A percentile compares a stretch with the other conserved stretches of the same genome.
Evolutionary conservation across 1,140 invertebrate genomes (phyloP).

Genomic region (Myzus persicae): DNA sequence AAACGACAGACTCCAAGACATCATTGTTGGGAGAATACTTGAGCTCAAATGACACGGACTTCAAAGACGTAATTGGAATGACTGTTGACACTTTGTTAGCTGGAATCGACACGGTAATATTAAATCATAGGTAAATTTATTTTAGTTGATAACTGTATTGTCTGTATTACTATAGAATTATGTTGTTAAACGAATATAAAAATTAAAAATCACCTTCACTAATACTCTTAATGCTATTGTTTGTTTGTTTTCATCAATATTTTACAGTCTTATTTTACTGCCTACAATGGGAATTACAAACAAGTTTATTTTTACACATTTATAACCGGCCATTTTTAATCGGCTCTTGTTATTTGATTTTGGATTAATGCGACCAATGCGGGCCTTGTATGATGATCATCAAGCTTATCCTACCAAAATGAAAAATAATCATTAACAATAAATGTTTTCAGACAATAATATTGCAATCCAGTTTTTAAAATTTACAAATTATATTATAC

Average conservation of each 20-base stretch:
- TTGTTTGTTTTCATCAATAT: not conserved
- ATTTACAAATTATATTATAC: not conserved
- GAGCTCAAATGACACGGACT: constrained; percentile 72
- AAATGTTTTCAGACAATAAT: not conserved
- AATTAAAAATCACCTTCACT: not conserved
- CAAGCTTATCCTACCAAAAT: not conserved
- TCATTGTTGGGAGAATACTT: constrained; percentile 76
- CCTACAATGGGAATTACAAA: not conserved
- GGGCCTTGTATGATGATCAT: not conserved
- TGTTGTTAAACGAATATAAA: not conserved
- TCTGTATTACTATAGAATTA: not conserved
- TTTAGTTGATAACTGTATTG: not conserved
- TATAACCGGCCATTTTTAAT: not conserved
- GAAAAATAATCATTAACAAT: no score
- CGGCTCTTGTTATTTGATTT: not conserved
- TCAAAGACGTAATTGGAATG: constrained; percentile 82
- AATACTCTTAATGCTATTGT: not conserved
- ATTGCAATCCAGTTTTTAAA: not conserved
- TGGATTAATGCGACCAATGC: not conserved
- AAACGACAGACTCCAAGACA: not conserved
- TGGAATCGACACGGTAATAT: constrained; percentile 82
- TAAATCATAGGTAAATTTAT: not conserved
- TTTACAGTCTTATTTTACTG: not conserved
- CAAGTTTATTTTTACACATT: not conserved
- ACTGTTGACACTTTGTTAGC: constrained; percentile 84